phyloP scores from a whole-genome alignment of 2,888 invertebrate genomes.

The Galerucella pusilla region DNA sequence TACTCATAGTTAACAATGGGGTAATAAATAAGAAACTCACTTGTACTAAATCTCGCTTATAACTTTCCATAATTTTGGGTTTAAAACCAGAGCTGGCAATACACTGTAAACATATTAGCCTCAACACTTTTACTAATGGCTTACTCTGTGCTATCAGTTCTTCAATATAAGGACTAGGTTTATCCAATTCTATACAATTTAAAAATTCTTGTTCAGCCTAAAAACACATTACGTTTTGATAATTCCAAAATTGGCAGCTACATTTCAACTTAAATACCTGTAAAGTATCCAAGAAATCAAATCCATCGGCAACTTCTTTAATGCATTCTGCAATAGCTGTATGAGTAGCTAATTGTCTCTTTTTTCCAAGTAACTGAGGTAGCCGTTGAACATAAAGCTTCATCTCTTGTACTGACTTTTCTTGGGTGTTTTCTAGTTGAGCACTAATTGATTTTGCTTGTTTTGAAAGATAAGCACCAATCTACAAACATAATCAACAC shows the following conservation, averaged over 20 bases:
- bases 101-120: constrained; percentile 94
- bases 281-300: constrained; percentile 62
- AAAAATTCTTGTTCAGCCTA: constrained; percentile 90
- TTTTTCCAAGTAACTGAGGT: constrained; percentile 87
- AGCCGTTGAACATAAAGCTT: constrained; percentile 91
- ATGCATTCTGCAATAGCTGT: constrained; percentile 95
- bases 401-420: constrained; percentile 94
- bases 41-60: constrained; percentile 71
- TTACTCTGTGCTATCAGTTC: constrained; percentile 89
- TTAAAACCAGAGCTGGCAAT: constrained; percentile 93
- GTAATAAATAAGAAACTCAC: constrained; percentile 43
- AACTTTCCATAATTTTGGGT: constrained; percentile 81
- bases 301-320: constrained; percentile 77
- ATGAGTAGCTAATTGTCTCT: constrained; percentile 87
- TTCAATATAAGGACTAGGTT: constrained; percentile 88
- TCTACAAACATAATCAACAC: constrained; percentile 61
- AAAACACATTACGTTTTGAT: constrained; percentile 28
- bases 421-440: constrained; percentile 87
- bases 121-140: constrained; percentile 83
- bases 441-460: constrained; percentile 88
- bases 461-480: constrained; percentile 85
- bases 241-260: neutral
- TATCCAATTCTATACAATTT: constrained; percentile 92
- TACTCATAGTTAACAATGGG: no score
- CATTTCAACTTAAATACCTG: constrained; percentile 51